Evolutionary conservation across 23 tunicate species (phyloP), one percentile per base, ranked within the genome.

Genomic region (Trididemnum nubilum): DNA sequence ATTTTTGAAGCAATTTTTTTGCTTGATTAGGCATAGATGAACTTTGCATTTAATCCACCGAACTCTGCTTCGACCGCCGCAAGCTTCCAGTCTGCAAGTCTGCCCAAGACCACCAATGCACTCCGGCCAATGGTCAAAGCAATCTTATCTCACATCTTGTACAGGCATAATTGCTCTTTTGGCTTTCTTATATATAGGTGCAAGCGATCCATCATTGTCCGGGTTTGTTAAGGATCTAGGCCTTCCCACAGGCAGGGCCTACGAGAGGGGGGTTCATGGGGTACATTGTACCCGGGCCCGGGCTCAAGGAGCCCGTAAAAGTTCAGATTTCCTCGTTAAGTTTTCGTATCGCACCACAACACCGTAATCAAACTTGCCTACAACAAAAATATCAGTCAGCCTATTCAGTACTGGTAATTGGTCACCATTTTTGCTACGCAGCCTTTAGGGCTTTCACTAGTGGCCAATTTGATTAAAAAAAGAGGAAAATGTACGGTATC

Each of bases 21-120:
- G 22, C 26, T 63, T 63, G 26, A 15, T 63, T 26, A 63, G n/a
- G 69, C 69, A 63, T 18, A 63, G 26, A 63, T 15, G 22, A 63
- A 63, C 69, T 15, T 63, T 63, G 69, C 69, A 63, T 26, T 63
- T 63, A 26, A n/a, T n/a, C 19, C 69, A 63, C 28, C 26, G 22
- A 26, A 63, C 69, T 50, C 69, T n/a, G 69, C 69, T 63, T 63
- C 69, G 69, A n/a, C 69, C 28, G 22, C 69, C 69, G 26, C 69
- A 18, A 63, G 25, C 25, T 63, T 63, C 69, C 69, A 63, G 26
- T n/a, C 26, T 63, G 69, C 69, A 63, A 26, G 22, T 15, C 26
- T 63, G 25, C n/a, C 69, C 69, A 15, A 63, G 69, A 5, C 69
- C 69, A 63, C n/a, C 69, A 15, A 63, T 63, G n/a, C 25, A 63